phyloP scores from a whole-genome alignment of 2,888 invertebrate species.

The Platycheirus albimanus region DNA sequence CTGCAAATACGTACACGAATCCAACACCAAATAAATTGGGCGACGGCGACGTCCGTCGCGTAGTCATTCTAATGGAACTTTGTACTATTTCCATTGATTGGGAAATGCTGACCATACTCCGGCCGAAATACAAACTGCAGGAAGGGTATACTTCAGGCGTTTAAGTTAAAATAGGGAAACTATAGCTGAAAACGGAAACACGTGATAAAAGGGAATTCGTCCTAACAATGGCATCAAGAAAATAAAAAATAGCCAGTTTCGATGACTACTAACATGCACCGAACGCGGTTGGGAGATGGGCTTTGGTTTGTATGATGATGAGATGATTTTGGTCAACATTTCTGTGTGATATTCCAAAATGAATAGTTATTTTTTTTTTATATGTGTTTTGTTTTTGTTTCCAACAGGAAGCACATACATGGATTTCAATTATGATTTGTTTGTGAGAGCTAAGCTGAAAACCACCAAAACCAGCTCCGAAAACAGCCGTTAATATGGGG shows the following conservation, averaged over 20 bases:
- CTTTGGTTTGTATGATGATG: too few relatives aligned
- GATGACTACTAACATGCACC: conserved; percentile 85
- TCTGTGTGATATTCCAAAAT: conserved; percentile 57
- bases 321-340: conserved; percentile 63
- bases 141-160: conserved; percentile 94
- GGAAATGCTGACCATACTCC: conserved; percentile 93
- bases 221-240: conserved; percentile 88
- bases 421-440: conserved; percentile 82
- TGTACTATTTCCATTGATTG: conserved; percentile 94
- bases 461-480: conserved; percentile 77
- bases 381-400: conserved; percentile 28
- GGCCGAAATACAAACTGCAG: conserved; percentile 92
- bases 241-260: conserved; percentile 86
- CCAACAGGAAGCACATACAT: conserved; percentile 79
- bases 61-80: conserved; percentile 85
- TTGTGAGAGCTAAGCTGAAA: conserved; percentile 80
- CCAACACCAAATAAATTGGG: conserved; percentile 92
- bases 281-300: too few relatives aligned
- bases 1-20: conserved; percentile 85
- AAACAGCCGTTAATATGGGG: conserved; percentile 76
- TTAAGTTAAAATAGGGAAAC: conserved; percentile 91
- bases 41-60: too few relatives aligned
- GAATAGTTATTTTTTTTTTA: conserved; percentile 40
- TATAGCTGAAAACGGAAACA: conserved; percentile 88
- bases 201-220: conserved; percentile 87